phyloP scores from a whole-genome alignment of 2,888 invertebrate species.

The Phytoseiulus persimilis region DNA sequence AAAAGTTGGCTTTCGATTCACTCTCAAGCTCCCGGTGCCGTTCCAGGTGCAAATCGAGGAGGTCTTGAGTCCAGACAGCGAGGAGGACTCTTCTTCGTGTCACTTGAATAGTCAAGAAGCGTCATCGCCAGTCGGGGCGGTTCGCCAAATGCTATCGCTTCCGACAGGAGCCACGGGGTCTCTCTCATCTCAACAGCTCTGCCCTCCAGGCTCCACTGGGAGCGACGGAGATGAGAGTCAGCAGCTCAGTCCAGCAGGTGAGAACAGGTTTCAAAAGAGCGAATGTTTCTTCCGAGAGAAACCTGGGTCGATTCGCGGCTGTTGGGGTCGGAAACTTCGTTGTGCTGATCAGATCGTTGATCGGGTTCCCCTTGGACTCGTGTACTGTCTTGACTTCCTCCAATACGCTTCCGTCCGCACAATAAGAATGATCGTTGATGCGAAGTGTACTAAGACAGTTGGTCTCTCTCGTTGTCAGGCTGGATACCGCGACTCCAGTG shows the following conservation, averaged over 20 bases:
- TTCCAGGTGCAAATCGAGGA: slow-evolving; percentile 23
- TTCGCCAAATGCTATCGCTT: slow-evolving; percentile 27
- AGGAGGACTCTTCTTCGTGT: slow-evolving; percentile 23
- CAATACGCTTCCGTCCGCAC: no score
- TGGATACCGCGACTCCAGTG: slow-evolving; percentile 20
- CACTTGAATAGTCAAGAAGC: not conserved
- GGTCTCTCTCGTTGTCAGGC: not conserved
- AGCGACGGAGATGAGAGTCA: slow-evolving; percentile 31
- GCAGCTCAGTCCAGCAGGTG: slow-evolving; percentile 35
- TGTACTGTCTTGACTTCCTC: no score
- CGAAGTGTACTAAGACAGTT: not conserved
- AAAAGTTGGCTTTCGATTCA: no score
- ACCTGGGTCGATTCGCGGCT: no score
- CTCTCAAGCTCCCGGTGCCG: not conserved
- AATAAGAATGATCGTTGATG: no score
- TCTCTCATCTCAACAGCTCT: slow-evolving; percentile 8
- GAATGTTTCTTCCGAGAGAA: not conserved
- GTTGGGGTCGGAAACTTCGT: no score
- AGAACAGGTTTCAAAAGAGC: not conserved
- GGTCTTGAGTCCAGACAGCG: slow-evolving; percentile 10
- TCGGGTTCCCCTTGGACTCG: no score
- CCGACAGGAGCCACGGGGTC: slow-evolving; percentile 24
- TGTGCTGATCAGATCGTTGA: no score
- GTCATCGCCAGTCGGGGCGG: not conserved
- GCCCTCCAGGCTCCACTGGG: not conserved